Evolutionary conservation across 2,797 vertebrate species (phyloP), one percentile per base, ranked within the genome.

Genomic region (Anomalospiza imberbis): DNA sequence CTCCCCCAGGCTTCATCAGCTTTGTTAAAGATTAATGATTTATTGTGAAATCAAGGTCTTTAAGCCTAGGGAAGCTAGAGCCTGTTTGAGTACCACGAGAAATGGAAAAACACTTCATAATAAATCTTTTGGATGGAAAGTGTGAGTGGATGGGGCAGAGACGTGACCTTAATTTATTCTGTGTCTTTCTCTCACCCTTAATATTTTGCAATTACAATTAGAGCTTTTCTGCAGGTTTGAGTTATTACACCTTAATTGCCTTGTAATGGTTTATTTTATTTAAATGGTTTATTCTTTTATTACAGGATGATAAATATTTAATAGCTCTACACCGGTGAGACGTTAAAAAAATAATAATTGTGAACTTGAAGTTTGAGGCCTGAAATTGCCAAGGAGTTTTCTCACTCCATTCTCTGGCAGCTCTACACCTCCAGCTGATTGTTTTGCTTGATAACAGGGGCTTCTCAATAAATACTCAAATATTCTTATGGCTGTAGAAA

Each of bases 1-100:
- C 87, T 93, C 94, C 85, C 73, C 55, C 31, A 31, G 63, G 93
- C 93, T 95, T 89, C 87, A 89, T 84, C 94, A 96, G 94, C 88
- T 94, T 88, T 89, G 73, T 94, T 97, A 91, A 97, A 96, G 82
- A 87, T 93, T 83, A 96, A 89, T 87, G 67, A 82, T 92, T 94
- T 83, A 55, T 95, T 97, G 96, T 95, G 95, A 77, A 97, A 95
- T 78, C 40, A 89, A 76, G 71, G 67, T 85, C 77, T 73, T 91
- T 92, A 95, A 95, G 72, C 81, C 55, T 24, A 84, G 84, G 66
- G 94, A 96, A 96, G 81, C 63, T 96, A 95, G 77, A 88, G 34
- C 4, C 92, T 86, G 61, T 85, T 57, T 82, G 82, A 96, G 40
- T n/a, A 76, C 66, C 89, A 57, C 31, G 7, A 44, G 24, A 93